These are phyloP conservation scores for Neoascia interrupta DNA, from an alignment of 2,888 invertebrate species.

Conservation along the genomic window DNA sequence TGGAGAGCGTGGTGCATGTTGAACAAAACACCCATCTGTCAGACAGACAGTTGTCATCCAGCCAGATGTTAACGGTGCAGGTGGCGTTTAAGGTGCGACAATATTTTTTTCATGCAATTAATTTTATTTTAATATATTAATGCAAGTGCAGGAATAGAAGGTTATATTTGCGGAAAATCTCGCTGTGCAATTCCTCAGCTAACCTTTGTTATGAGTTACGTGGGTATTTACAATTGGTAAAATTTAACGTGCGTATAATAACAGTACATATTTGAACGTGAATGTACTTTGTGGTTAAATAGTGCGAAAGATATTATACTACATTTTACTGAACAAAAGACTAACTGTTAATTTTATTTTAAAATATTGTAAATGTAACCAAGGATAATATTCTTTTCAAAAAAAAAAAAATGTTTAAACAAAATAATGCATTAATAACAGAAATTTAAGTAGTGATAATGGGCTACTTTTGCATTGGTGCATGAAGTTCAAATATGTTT, in stretches of 20 bases:
- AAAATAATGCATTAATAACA: too few species aligned
- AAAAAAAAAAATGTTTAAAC: too few species aligned
- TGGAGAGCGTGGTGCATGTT: constrained; percentile 55
- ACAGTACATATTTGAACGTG: neutral
- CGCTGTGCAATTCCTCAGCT: constrained; percentile 80
- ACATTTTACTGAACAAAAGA: too few species aligned
- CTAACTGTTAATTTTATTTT: too few species aligned
- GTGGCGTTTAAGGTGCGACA: constrained; percentile 48
- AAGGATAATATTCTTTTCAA: too few species aligned
- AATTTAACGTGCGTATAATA: constrained; percentile 48
- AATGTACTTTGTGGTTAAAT: constrained; percentile 10
- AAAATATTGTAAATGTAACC: too few species aligned
- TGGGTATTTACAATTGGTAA: constrained; percentile 30
- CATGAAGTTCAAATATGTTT: too few species aligned
- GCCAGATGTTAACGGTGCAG: constrained; percentile 52
- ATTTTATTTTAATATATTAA: constrained; percentile 30
- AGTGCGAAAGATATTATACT: too few species aligned
- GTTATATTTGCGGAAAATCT: neutral
- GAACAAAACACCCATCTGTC: constrained; percentile 55
- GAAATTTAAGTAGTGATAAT: too few species aligned
- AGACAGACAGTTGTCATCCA: constrained; percentile 39
- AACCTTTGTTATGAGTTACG: constrained; percentile 68
- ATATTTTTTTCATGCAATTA: constrained; percentile 51
- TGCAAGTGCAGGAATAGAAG: constrained; percentile 31
- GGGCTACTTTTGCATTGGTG: too few species aligned